Base-by-base conservation (phyloP, 2,113 vertebrate genomes). In the Psilopsiagon aurifrons region DNA sequence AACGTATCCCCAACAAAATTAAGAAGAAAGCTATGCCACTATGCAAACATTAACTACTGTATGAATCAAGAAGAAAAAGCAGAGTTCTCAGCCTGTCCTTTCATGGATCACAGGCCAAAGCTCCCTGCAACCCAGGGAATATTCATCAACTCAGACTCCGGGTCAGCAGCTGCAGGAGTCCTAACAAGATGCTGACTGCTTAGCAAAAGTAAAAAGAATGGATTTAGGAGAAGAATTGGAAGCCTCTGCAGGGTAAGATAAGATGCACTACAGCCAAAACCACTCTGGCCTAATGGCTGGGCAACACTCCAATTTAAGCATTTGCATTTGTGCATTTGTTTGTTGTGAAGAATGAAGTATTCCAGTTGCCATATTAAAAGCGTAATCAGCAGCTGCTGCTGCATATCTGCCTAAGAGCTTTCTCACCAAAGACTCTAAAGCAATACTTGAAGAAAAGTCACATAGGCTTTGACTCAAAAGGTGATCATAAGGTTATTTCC, bases 261-360 rank as follows among this genome's bases (percentile, higher is more conserved):
- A 90, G 71, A 86, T 67, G 63, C 28, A 33, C 47, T 76, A 82
- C 86, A 84, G 77, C 66, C 74, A 92, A 88, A 95, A 51, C 77
- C 68, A 64, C 43, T 60, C 84, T 44, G 77, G 73, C 66, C 83
- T 78, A 44, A 52, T 25, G 51, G 64, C 86, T 86, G 70, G 94
- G 95, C 96, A 87, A 16, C 10, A 71, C 66, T 96, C 93, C 94
- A 91, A 47, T 35, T 73, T 31, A 82, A 79, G 86, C 81, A 92
- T 91, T 63, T 25, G 13, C 59, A 69, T 92, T 85, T 93, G 87
- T 5, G 2, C 2, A 3, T 33, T 33, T 73, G 55, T 64, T 79
- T 75, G 47, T n/a, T 69, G 64, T 28, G 46, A 76, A 67, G 46
- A 89, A 43, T 6, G 16, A 55, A 62, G 25, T 29, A 80, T 83